These are phyloP conservation scores for Saguinus midas DNA, from an alignment of 2,113 vertebrate species.

Conservation along the genomic window DNA sequence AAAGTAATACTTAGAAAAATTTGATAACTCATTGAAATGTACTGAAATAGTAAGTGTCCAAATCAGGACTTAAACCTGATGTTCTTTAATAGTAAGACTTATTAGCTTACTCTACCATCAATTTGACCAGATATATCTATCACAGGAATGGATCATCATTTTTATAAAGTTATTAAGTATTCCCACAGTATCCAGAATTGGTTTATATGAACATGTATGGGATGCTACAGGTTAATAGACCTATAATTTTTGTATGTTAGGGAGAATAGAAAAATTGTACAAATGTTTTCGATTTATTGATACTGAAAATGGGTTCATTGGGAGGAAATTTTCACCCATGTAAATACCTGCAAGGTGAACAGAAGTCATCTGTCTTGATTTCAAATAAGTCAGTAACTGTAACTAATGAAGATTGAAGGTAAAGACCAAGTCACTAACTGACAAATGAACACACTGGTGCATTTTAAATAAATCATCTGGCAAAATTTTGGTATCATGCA, in stretches of 20 bases:
- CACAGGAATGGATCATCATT: background rate
- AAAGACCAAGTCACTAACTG: conserved; percentile 65
- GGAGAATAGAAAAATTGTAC: background rate
- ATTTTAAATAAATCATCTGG: conserved; percentile 51
- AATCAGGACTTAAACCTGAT: background rate
- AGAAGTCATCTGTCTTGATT: conserved; percentile 58
- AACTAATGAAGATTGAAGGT: conserved; percentile 72
- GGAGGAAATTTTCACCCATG: background rate
- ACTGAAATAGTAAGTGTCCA: background rate
- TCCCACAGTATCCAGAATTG: background rate
- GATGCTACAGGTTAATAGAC: background rate
- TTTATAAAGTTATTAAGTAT: background rate
- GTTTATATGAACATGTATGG: background rate
- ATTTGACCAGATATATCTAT: background rate
- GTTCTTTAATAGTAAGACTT: background rate
- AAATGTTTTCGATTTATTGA: background rate
- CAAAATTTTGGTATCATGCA: conserved; percentile 10
- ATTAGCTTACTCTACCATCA: background rate
- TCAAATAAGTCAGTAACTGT: conserved; percentile 39
- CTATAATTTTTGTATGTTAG: background rate
- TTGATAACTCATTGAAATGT: background rate
- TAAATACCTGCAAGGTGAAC: conserved; percentile 63
- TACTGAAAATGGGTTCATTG: background rate
- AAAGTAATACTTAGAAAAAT: background rate
- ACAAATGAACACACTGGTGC: conserved; percentile 46